Percentiles rank a stretch among this genome's conserved stretches.
Conservation (phyloP, 2,888 invertebrate genomes). For the Lycia hirtaria region DNA sequence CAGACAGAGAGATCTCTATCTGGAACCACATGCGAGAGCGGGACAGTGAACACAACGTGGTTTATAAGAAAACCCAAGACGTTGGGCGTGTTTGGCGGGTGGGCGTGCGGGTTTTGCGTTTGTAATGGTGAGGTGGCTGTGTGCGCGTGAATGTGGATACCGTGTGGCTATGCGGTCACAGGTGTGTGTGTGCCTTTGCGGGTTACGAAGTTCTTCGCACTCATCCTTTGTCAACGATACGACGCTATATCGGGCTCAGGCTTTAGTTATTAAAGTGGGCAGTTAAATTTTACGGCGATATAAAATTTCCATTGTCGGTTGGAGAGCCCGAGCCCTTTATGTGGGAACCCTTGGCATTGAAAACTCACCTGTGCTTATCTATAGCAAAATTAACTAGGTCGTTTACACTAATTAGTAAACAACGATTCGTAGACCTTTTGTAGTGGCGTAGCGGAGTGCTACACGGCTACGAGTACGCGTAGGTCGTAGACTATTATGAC, state of each 20-base stretch:
- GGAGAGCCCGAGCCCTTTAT: slow-evolving; percentile 59
- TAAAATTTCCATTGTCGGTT: slow-evolving; percentile 76
- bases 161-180: slow-evolving; percentile 64
- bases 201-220: slow-evolving; percentile 54
- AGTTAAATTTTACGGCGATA: slow-evolving; percentile 77
- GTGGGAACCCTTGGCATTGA: slow-evolving; percentile 48
- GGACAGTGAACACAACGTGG: slow-evolving; percentile 82
- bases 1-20: slow-evolving; percentile 62
- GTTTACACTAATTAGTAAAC: slow-evolving; percentile 18
- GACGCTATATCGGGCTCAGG: slow-evolving; percentile 75
- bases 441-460: slow-evolving; percentile 36
- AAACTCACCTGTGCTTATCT: slow-evolving; percentile 42
- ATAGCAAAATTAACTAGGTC: slow-evolving; percentile 9
- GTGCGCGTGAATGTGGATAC: slow-evolving; percentile 60
- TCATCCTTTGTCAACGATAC: slow-evolving; percentile 84
- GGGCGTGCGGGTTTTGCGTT: slow-evolving; percentile 78
- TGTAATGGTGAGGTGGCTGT: slow-evolving; percentile 64
- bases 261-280: slow-evolving; percentile 81
- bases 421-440: slow-evolving; percentile 29
- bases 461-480: slow-evolving; percentile 22
- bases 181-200: slow-evolving; percentile 64
- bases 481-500: not conserved
- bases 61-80: slow-evolving; percentile 86
- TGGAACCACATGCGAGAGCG: slow-evolving; percentile 53
- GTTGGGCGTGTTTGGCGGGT: slow-evolving; percentile 85